Evolutionary conservation across 2,797 vertebrate species (phyloP), one percentile per base, ranked within the genome.

Genomic region (Sebastes iracundus): DNA sequence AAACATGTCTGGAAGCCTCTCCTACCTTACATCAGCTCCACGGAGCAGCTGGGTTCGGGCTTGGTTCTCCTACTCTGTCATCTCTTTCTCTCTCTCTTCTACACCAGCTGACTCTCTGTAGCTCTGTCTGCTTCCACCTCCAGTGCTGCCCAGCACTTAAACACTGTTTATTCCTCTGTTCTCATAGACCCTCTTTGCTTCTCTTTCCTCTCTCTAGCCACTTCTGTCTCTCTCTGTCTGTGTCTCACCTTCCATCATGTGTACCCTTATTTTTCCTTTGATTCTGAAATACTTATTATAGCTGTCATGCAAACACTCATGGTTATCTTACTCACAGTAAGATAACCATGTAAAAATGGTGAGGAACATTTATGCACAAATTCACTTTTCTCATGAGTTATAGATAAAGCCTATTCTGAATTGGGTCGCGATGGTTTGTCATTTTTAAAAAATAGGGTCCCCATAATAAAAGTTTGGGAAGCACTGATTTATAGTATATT

Each of bases 1-100:
- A 93, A 88, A 93, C 92, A 85, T 89, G 85, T 92, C 91, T 86
- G 80, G 87, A 72, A 87, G 90, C 77, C 76, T 92, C 84, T 90
- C 66, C 76, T 82, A 69, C 74, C 73, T 85, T 85, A 81, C 81
- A 71, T 94, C 79, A 90, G 88, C 89, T 90, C 84, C 81, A 93
- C 72, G 74, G 86, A 91, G 83, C 90, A 90, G 85, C 86, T 72
- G 72, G 75, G 81, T 83, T 82, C 58, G 55, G 58, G 68, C 79
- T 81, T 18, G 4, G 66, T 86, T 87, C 73, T 74, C 38, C 22
- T 66, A 23, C 86, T 82, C 77, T 77, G 79, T 86, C 87, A 75
- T 88, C 38, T 79, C 58, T 85, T 8, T 77, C 16, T 46, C 53
- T 60, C 73, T 18, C 38, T 75, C 67, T 67, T 53, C 35, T 4